Conservation (phyloP, 1,140 invertebrate genomes). For the Dreissena rostriformis region DNA sequence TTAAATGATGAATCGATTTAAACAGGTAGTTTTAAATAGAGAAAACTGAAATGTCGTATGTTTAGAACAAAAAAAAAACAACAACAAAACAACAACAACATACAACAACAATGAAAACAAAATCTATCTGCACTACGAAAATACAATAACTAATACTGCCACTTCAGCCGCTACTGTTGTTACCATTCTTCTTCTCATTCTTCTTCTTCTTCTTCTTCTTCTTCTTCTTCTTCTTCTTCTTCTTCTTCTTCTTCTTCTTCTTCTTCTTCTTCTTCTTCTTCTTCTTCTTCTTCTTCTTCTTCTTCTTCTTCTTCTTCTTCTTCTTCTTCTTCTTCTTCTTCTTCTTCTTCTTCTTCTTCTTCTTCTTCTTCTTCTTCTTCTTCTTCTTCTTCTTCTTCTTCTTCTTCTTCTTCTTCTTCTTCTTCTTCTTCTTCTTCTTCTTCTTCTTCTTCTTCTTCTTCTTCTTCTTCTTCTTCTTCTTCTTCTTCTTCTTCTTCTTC, state of each 20-base stretch:
- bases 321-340: neutral
- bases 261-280: constrained; percentile 35
- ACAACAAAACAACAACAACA: too few species aligned
- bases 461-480: too few species aligned
- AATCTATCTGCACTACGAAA: too few species aligned
- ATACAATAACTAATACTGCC: too few species aligned
- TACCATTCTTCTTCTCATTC: neutral
- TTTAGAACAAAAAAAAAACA: too few species aligned
- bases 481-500: too few species aligned
- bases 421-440: neutral
- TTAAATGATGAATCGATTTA: too few species aligned
- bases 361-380: constrained; percentile 1
- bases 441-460: too few species aligned
- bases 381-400: neutral
- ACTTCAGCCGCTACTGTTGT: too few species aligned
- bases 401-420: neutral
- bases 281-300: constrained; percentile 30
- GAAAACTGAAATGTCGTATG: too few species aligned
- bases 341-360: neutral
- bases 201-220: constrained; percentile 14
- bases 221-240: constrained; percentile 36
- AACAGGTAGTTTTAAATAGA: too few species aligned
- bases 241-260: constrained; percentile 16
- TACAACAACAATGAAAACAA: too few species aligned
- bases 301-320: constrained; percentile 23